phyloP scores from a whole-genome alignment of 2,888 invertebrate genomes.

The Malacosoma neustria region DNA sequence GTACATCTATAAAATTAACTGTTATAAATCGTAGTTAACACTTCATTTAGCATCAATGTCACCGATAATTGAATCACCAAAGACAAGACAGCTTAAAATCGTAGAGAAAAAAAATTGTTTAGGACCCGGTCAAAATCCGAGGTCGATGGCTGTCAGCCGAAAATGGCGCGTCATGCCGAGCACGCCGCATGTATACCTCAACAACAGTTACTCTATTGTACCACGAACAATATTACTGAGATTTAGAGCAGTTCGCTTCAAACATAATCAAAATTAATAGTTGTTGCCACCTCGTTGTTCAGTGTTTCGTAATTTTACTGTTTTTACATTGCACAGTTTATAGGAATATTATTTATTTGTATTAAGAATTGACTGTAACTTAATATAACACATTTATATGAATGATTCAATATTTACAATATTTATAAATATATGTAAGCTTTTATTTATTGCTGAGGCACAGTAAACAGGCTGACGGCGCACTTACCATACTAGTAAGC shows the following conservation, averaged over 20 bases:
- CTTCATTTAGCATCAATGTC: slow-evolving; percentile 57
- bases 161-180: slow-evolving; percentile 41
- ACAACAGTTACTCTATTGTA: slow-evolving; percentile 47
- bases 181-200: slow-evolving; percentile 42
- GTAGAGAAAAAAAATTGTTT: slow-evolving; percentile 23
- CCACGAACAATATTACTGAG: slow-evolving; percentile 7
- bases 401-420: no score
- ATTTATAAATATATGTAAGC: no score
- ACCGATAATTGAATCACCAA: slow-evolving; percentile 29
- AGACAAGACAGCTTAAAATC: slow-evolving; percentile 29
- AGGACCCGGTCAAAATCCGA: slow-evolving; percentile 26
- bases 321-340: no score
- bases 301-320: background rate
- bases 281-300: background rate
- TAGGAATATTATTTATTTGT: no score
- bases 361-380: no score
- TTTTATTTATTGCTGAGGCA: no score
- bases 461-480: no score
- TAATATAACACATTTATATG: no score
- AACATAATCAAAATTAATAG: background rate
- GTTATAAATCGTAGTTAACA: slow-evolving; percentile 42
- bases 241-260: slow-evolving; percentile 1
- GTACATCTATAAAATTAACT: slow-evolving; percentile 33
- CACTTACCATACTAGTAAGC: no score
- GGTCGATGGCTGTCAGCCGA: slow-evolving; percentile 50